Percentiles rank a stretch among this genome's conserved stretches.
Evolutionary conservation across 2,797 vertebrate species (phyloP).

Genomic region (Sebastes paucispinis): DNA sequence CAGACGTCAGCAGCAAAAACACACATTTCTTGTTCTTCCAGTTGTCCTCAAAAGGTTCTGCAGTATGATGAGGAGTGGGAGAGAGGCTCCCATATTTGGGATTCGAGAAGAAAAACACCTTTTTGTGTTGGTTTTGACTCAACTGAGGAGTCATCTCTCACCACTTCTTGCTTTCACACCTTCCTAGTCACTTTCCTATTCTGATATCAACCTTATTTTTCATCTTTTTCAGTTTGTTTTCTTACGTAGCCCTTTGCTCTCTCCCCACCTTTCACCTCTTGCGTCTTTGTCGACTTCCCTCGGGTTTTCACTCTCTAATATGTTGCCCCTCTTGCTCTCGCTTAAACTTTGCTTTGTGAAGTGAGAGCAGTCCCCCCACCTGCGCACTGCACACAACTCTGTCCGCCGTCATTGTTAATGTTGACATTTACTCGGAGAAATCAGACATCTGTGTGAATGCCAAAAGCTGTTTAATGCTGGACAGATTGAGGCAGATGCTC

Average conservation of each 20-base stretch:
- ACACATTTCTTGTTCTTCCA: slow-evolving; percentile 41
- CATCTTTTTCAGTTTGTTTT: neutral
- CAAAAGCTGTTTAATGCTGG: slow-evolving; percentile 23
- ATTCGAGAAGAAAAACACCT: slow-evolving; percentile 20
- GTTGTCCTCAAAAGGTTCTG: slow-evolving; percentile 25
- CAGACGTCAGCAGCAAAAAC: slow-evolving; percentile 1
- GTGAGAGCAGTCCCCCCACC: neutral
- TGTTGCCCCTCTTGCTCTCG: neutral
- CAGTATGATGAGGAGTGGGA: neutral
- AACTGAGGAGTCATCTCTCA: slow-evolving; percentile 17
- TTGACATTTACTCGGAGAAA: slow-evolving; percentile 19
- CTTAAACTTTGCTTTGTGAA: neutral
- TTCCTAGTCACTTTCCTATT: neutral
- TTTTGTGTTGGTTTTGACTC: slow-evolving; percentile 23
- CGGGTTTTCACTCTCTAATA: neutral
- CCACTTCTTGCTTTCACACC: neutral
- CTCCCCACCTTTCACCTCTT: neutral
- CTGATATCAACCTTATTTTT: neutral
- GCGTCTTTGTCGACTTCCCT: neutral
- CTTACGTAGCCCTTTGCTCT: neutral
- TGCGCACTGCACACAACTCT: neutral
- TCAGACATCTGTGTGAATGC: slow-evolving; percentile 31
- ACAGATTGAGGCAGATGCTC: slow-evolving; percentile 59
- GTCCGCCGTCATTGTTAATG: neutral
- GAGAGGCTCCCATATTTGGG: neutral